phyloP scores from a whole-genome alignment of 2,113 vertebrate species.

The Gasterosteus aculeatus region DNA sequence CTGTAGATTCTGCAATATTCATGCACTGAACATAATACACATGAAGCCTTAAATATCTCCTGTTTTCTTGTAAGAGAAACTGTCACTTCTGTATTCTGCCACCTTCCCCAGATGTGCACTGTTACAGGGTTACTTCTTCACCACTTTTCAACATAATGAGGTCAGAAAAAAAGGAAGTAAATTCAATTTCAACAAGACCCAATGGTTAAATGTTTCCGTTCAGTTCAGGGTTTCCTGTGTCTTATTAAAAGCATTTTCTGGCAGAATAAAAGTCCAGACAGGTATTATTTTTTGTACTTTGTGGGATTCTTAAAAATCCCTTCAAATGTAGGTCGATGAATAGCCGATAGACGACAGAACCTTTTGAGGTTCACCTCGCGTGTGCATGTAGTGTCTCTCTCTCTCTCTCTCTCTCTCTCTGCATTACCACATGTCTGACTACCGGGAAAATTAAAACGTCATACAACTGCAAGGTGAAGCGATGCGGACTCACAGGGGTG shows the following conservation, averaged over 20 bases:
- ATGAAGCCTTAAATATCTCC: not conserved
- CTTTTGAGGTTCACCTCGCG: not conserved
- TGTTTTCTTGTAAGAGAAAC: not conserved
- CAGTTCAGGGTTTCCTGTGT: not conserved
- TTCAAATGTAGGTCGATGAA: not conserved
- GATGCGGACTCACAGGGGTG: slow-evolving; percentile 67
- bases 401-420: not conserved
- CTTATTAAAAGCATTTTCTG: not conserved
- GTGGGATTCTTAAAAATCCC: not conserved
- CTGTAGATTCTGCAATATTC: not conserved
- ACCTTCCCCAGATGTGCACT: not conserved
- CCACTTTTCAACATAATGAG: not conserved
- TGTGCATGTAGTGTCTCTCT: not conserved
- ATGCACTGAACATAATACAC: too few species aligned
- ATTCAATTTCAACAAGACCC: not conserved
- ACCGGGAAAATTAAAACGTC: not conserved
- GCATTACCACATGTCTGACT: not conserved
- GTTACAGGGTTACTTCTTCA: slow-evolving; percentile 7
- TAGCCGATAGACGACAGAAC: not conserved
- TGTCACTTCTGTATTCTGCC: slow-evolving; percentile 4
- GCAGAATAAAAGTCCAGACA: not conserved
- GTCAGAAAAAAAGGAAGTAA: not conserved
- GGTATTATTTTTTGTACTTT: not conserved
- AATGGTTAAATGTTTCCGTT: not conserved
- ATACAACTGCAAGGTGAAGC: not conserved